Evolutionary conservation across 2,113 vertebrate genomes (phyloP).

Genomic region (Cranoglanis bouderius): DNA sequence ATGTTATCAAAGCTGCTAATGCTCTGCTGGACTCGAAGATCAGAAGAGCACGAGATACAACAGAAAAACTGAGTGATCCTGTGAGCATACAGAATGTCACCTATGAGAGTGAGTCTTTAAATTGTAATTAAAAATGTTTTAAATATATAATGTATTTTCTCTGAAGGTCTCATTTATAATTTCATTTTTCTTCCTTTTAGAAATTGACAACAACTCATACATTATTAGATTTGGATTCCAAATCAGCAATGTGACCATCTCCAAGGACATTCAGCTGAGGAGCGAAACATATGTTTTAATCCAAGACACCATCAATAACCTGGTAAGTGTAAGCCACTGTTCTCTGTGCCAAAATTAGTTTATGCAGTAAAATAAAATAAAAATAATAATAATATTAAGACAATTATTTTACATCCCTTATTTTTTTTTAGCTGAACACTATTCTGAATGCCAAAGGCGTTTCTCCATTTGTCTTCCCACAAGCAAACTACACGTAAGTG

Average conservation of each 20-base stretch:
- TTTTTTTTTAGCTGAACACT: constrained; percentile 27
- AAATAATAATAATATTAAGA: no score
- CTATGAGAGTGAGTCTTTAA: constrained; percentile 30
- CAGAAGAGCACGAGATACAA: not conserved
- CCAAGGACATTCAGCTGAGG: constrained; percentile 1
- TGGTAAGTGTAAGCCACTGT: constrained; percentile 26
- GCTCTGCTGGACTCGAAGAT: constrained; percentile 4
- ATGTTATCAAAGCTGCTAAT: constrained; percentile 13
- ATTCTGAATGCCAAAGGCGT: not conserved
- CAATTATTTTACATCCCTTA: no score
- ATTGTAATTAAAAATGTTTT: not conserved
- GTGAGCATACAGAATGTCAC: constrained; percentile 30
- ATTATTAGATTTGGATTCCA: constrained; percentile 37
- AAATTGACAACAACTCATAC: constrained; percentile 21
- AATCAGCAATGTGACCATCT: constrained; percentile 37
- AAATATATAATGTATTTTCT: not conserved
- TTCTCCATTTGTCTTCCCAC: constrained; percentile 7
- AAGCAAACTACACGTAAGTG: constrained; percentile 33
- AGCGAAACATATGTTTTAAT: no score
- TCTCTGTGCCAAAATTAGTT: not conserved
- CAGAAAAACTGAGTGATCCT: constrained; percentile 15
- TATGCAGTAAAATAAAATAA: no score
- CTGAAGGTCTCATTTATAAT: not conserved
- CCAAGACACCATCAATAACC: no score
- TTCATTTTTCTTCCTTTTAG: constrained; percentile 1